Conservation (phyloP, 37 sponge, comb jelly and placozoan species). For the Aplysina aerophoba region DNA sequence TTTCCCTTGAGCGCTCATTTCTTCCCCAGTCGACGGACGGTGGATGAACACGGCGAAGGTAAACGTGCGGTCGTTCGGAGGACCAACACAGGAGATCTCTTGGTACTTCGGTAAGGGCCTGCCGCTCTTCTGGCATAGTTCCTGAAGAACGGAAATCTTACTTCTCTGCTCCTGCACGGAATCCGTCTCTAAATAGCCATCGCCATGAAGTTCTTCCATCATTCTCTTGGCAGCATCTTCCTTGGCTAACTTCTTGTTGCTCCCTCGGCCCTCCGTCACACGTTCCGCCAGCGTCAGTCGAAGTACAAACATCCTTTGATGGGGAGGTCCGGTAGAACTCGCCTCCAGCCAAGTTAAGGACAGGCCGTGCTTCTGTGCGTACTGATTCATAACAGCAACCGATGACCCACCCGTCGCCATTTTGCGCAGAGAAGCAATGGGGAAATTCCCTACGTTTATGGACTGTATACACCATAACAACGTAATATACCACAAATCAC, state of each 20-base stretch:
- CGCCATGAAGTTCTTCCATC: neutral
- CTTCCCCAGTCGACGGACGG: neutral
- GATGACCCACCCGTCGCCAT: neutral
- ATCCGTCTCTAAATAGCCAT: neutral
- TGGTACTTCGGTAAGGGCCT: neutral
- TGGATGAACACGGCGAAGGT: too few species aligned
- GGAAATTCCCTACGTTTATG: neutral
- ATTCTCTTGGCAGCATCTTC: constrained; percentile 39
- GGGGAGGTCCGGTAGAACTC: neutral
- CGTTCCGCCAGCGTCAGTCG: neutral
- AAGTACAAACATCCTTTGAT: neutral
- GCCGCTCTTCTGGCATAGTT: neutral
- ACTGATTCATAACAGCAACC: neutral
- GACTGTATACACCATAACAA: neutral
- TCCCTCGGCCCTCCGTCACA: constrained; percentile 17
- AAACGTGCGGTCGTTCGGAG: too few species aligned
- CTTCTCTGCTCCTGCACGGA: neutral
- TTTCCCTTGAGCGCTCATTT: neutral
- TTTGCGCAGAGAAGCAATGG: neutral
- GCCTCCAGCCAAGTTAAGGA: neutral
- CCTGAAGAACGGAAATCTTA: neutral
- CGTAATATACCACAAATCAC: neutral
- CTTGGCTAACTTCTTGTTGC: constrained; percentile 52
- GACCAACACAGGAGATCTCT: too few species aligned
- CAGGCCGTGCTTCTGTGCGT: neutral